Percentiles rank a stretch among this genome's conserved stretches.
Evolutionary conservation across 2,797 vertebrate genomes (phyloP).

Genomic region (Centropyge bicolor): DNA sequence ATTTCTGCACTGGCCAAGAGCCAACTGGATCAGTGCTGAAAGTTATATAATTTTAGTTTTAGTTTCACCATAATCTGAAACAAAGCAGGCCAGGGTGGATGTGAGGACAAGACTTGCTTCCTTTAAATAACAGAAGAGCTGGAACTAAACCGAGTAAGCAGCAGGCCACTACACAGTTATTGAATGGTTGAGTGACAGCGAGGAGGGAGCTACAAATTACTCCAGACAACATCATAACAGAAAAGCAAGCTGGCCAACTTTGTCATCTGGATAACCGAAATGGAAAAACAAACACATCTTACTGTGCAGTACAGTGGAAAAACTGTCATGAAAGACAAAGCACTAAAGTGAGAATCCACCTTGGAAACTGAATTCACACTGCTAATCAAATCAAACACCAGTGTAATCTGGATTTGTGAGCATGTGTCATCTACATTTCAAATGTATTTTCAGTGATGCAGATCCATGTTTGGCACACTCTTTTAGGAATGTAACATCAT

Average conservation of each 20-base stretch:
- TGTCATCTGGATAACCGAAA: slow-evolving; percentile 8
- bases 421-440: background rate
- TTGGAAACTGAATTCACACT: background rate
- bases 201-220: slow-evolving; percentile 70
- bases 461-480: background rate
- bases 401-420: background rate
- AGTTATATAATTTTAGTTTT: background rate
- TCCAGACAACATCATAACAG: slow-evolving; percentile 62
- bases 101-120: slow-evolving; percentile 12
- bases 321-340: background rate
- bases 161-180: slow-evolving; percentile 55
- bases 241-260: slow-evolving; percentile 25
- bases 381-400: background rate
- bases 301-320: too few relatives aligned
- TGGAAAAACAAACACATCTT: background rate
- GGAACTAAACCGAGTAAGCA: slow-evolving; percentile 63
- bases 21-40: background rate
- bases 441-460: background rate
- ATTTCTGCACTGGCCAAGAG: background rate
- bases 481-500: background rate
- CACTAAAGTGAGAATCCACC: background rate
- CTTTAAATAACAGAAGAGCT: slow-evolving; percentile 52
- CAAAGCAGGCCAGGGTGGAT: background rate
- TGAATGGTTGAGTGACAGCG: slow-evolving; percentile 69
- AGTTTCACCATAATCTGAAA: slow-evolving; percentile 10